phyloP scores from a whole-genome alignment of 2,113 vertebrate genomes.

The Sinocyclocheilus rhinocerous region DNA sequence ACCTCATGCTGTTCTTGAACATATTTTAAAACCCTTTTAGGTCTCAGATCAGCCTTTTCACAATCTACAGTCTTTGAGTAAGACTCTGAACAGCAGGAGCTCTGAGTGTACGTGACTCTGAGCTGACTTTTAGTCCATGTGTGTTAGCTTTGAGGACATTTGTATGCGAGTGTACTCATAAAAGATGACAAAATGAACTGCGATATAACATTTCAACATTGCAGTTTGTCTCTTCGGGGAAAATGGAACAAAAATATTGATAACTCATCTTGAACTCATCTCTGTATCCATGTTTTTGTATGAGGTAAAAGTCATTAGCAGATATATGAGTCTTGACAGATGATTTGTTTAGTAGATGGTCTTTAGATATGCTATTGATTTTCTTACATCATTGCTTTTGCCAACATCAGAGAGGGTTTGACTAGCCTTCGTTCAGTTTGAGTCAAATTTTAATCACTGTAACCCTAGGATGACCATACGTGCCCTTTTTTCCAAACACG shows the following conservation, averaged over 20 bases:
- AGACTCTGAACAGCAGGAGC: conserved; percentile 1
- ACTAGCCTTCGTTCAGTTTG: not conserved
- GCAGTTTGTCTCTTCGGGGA: not conserved
- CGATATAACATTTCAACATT: not conserved
- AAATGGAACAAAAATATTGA: not conserved
- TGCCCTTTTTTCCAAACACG: too few relatives aligned
- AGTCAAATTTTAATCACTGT: not conserved
- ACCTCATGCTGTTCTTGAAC: not conserved
- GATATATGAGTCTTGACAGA: not conserved
- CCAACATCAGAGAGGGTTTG: not conserved
- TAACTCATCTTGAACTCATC: not conserved
- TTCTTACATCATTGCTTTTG: not conserved
- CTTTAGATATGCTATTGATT: too few relatives aligned
- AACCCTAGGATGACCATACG: too few relatives aligned
- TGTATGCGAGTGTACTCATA: not conserved
- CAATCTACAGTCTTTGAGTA: not conserved
- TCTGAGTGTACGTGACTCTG: not conserved
- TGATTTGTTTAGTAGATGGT: not conserved
- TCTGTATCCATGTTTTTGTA: not conserved
- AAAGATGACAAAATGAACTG: not conserved
- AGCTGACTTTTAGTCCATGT: not conserved
- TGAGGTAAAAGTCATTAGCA: not conserved
- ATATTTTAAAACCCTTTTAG: not conserved
- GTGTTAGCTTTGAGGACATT: not conserved
- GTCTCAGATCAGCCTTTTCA: not conserved